phyloP scores from a whole-genome alignment of 2,888 invertebrate genomes.

The Octodonta nipae region DNA sequence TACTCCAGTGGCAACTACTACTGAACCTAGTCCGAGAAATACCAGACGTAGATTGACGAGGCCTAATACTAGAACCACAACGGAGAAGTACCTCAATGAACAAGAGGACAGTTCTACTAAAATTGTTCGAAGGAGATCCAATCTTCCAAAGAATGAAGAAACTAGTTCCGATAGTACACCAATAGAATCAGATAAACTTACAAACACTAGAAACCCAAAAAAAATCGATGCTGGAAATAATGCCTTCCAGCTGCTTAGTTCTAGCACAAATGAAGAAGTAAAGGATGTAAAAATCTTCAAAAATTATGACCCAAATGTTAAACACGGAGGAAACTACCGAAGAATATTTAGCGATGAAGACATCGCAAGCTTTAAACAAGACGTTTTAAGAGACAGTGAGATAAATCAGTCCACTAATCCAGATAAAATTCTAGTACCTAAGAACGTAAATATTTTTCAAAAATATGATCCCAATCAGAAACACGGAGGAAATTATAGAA shows the following conservation, averaged over 20 bases:
- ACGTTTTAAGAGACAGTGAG: background rate
- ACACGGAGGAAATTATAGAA: slow-evolving; percentile 8
- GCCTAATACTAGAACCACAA: slow-evolving; percentile 17
- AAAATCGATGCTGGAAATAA: background rate
- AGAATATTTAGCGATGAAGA: too few relatives aligned
- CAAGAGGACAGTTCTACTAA: slow-evolving; percentile 15
- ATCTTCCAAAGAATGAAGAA: slow-evolving; percentile 4
- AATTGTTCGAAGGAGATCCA: slow-evolving; percentile 16
- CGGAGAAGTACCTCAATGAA: slow-evolving; percentile 12
- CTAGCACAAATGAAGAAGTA: slow-evolving; percentile 6
- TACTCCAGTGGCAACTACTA: slow-evolving; percentile 3
- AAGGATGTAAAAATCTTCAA: slow-evolving; percentile 9
- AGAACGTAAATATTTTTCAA: slow-evolving; percentile 4
- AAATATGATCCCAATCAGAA: slow-evolving; percentile 4
- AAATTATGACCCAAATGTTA: slow-evolving; percentile 10
- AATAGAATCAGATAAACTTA: slow-evolving; percentile 3
- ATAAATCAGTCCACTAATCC: too few relatives aligned
- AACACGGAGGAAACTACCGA: slow-evolving; percentile 11
- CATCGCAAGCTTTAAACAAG: background rate
- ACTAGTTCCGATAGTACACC: too few relatives aligned
- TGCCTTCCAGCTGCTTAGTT: background rate
- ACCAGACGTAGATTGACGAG: slow-evolving; percentile 22
- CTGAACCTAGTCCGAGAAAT: slow-evolving; percentile 19
- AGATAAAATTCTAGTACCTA: too few relatives aligned
- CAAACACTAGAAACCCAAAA: background rate